Conservation (phyloP, 2,113 vertebrate species). For the Picathartes gymnocephalus region DNA sequence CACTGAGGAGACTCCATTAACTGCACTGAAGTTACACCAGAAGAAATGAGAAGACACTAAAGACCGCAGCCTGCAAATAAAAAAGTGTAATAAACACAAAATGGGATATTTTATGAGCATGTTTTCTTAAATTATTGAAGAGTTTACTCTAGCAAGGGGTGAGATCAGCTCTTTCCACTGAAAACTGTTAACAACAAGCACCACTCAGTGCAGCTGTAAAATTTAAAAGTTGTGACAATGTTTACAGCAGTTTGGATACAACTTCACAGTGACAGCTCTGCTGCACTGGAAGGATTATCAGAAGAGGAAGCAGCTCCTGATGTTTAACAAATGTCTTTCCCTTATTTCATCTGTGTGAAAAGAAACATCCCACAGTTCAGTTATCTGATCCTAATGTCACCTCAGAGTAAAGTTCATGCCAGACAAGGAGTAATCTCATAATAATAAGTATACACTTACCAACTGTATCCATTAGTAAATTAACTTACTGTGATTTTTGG, state of each 20-base stretch:
- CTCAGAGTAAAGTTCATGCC: constrained; percentile 38
- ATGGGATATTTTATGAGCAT: background rate
- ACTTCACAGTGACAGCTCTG: background rate
- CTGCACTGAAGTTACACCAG: background rate
- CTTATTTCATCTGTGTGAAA: constrained; percentile 34
- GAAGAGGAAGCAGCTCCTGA: background rate
- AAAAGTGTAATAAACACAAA: background rate
- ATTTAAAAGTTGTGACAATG: constrained; percentile 12
- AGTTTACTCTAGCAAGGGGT: constrained; percentile 7
- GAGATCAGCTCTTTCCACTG: background rate
- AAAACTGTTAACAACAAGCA: constrained; percentile 10
- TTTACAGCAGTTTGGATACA: background rate
- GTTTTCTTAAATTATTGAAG: background rate
- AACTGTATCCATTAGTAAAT: constrained; percentile 51
- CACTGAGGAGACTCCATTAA: background rate
- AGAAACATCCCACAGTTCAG: constrained; percentile 39
- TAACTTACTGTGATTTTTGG: constrained; percentile 48
- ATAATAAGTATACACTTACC: constrained; percentile 26
- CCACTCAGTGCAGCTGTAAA: background rate
- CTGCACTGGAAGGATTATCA: background rate
- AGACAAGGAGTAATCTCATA: constrained; percentile 30
- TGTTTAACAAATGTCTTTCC: background rate
- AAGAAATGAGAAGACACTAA: background rate
- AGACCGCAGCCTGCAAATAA: background rate
- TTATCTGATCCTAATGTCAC: constrained; percentile 48